Evolutionary conservation across 1,140 invertebrate genomes (phyloP).

Genomic region (Halyomorpha halys): DNA sequence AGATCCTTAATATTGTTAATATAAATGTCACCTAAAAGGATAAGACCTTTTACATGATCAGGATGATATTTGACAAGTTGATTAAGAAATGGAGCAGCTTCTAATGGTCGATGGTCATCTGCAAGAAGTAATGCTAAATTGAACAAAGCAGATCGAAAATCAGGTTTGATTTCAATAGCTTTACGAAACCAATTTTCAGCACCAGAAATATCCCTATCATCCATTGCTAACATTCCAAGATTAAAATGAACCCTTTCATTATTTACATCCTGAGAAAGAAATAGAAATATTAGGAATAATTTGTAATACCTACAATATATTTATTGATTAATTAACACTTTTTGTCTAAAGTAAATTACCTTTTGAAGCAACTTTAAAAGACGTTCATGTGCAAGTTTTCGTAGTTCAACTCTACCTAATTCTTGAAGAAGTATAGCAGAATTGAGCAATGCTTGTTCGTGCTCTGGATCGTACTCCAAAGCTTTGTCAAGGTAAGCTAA

Average conservation of each 20-base stretch:
- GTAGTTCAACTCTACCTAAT: slow-evolving; percentile 62
- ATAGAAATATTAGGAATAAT: neutral
- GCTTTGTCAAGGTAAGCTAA: slow-evolving; percentile 87
- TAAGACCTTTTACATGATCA: slow-evolving; percentile 88
- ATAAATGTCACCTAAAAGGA: slow-evolving; percentile 90
- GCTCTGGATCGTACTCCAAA: slow-evolving; percentile 83
- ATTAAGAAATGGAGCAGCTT: slow-evolving; percentile 86
- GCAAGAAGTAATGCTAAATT: slow-evolving; percentile 85
- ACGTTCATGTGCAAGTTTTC: slow-evolving; percentile 65
- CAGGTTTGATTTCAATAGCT: slow-evolving; percentile 69
- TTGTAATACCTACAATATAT: neutral
- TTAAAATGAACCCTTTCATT: slow-evolving; percentile 91
- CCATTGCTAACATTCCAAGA: slow-evolving; percentile 92
- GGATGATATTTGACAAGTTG: slow-evolving; percentile 85
- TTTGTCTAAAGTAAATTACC: slow-evolving; percentile 35
- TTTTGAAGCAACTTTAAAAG: slow-evolving; percentile 71
- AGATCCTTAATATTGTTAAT: slow-evolving; percentile 92
- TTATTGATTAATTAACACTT: too few relatives aligned
- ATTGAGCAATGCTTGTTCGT: slow-evolving; percentile 88
- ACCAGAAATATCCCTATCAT: slow-evolving; percentile 74
- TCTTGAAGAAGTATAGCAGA: slow-evolving; percentile 91
- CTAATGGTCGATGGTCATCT: slow-evolving; percentile 74
- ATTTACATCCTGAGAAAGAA: slow-evolving; percentile 44
- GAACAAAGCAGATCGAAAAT: slow-evolving; percentile 87
- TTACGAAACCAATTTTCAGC: slow-evolving; percentile 83